phyloP scores from a whole-genome alignment of 2,888 invertebrate species.

The Drosophila fungiperda region DNA sequence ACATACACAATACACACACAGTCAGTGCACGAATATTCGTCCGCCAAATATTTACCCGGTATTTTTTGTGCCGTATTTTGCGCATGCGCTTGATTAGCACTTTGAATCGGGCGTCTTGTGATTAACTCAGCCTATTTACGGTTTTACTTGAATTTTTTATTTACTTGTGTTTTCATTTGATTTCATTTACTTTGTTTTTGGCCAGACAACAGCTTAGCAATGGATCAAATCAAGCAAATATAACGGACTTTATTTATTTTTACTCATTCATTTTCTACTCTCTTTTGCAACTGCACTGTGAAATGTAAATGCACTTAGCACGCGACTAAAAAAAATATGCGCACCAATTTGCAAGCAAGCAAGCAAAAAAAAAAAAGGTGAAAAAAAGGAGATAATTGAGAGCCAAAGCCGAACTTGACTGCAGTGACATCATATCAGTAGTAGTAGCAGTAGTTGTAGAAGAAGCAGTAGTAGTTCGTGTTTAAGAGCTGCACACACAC shows the following conservation, averaged over 20 bases:
- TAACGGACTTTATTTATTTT: neutral
- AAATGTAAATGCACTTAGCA: slow-evolving; percentile 16
- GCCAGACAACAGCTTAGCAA: slow-evolving; percentile 1
- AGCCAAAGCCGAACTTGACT: slow-evolving; percentile 3
- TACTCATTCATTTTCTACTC: neutral
- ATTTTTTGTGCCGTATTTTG: slow-evolving; percentile 6
- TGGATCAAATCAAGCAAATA: neutral
- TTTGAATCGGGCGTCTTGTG: neutral
- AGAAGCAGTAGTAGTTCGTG: neutral
- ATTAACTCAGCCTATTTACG: slow-evolving; percentile 3
- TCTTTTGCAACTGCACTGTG: neutral
- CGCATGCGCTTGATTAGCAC: slow-evolving; percentile 31
- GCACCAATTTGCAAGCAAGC: slow-evolving; percentile 9
- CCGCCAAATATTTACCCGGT: slow-evolving; percentile 30
- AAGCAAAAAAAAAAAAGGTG: slow-evolving; percentile 3
- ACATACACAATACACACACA: slow-evolving; percentile 15
- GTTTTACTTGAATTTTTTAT: neutral
- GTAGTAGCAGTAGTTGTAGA: neutral
- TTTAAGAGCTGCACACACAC: neutral
- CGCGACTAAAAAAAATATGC: neutral
- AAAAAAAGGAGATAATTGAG: neutral
- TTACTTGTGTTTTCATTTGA: neutral
- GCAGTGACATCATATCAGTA: neutral
- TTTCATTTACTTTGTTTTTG: neutral
- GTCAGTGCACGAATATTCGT: neutral